Base-by-base conservation (phyloP, 2,888 invertebrate species). In the Agrochola macilenta region DNA sequence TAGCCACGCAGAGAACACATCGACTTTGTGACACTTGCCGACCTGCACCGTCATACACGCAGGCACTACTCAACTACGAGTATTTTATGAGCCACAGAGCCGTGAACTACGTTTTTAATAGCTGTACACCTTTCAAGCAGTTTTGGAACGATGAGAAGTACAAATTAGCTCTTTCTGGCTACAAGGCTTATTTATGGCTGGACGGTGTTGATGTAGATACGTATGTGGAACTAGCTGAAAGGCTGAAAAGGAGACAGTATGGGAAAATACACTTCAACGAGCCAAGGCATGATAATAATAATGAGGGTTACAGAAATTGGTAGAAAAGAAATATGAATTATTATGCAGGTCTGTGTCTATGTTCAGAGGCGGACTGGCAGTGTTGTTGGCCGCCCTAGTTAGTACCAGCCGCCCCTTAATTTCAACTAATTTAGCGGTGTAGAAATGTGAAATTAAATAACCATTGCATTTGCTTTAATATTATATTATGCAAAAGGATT, bases 1-100 rank as follows among this genome's bases (percentile, higher is more conserved):
- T 84, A 84, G 83, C 83, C 63, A 81, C 74, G 85, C 85, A 75
- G 69, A 76, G 87, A 87, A 78, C 86, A 78, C 79, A 76, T 77
- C 82, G 85, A 77, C 88, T 88, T 81, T 88, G 85, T 83, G 81
- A 83, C 85, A 81, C 86, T 85, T 85, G 79, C 86, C 80, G 80
- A 80, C 84, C 76, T 63, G 69, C 86, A 2, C 26, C 68, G 72
- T 64, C 84, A 63, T 30, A 71, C 70, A 8, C 9, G 20, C 58
- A 26, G 2, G 0, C 17, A 58, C 54, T 11, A 30, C 74, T 60
- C 74, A 43, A 43, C 43, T 43, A n/a, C 30, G 1, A 73, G 23
- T 54, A 4, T 20, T 54, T 39, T 57, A 49, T 61, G 43, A 64
- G 65, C 23, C 14, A 0, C 12, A 61, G 52, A 65, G 58, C 46